Conservation (phyloP, 2,888 invertebrate genomes). For the Leptinotarsa tumamoca region DNA sequence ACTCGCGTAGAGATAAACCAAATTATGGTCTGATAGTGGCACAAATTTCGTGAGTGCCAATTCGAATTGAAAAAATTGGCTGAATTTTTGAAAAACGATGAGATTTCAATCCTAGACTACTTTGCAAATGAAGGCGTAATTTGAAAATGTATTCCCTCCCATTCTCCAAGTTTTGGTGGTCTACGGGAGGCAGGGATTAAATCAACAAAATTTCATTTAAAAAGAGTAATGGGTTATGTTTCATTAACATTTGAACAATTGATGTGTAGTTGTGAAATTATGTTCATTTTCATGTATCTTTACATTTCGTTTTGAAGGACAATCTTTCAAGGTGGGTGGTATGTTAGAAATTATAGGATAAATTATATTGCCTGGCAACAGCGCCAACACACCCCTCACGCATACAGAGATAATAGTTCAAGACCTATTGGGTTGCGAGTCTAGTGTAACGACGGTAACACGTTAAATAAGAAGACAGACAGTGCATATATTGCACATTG, state of each 20-base stretch:
- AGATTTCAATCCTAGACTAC: slow-evolving; percentile 2
- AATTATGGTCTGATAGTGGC: slow-evolving; percentile 35
- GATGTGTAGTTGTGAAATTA: slow-evolving; percentile 1
- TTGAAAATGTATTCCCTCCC: slow-evolving; percentile 56
- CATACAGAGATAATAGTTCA: too few relatives aligned
- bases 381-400: too few relatives aligned
- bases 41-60: slow-evolving; percentile 34
- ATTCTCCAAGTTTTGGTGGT: slow-evolving; percentile 54
- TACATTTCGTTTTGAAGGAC: slow-evolving; percentile 11
- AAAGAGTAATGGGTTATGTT: slow-evolving; percentile 45
- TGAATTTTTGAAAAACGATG: slow-evolving; percentile 24
- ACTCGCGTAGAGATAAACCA: too few relatives aligned
- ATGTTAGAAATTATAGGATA: too few relatives aligned
- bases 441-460: too few relatives aligned
- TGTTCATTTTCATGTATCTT: slow-evolving; percentile 9
- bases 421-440: too few relatives aligned
- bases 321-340: slow-evolving; percentile 9
- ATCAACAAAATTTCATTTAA: slow-evolving; percentile 53
- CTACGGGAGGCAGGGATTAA: slow-evolving; percentile 56
- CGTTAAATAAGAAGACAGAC: too few relatives aligned
- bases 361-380: too few relatives aligned
- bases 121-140: slow-evolving; percentile 32
- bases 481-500: too few relatives aligned
- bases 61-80: too few relatives aligned
- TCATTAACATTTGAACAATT: slow-evolving; percentile 48